Percentiles rank a stretch among this genome's conserved stretches.
These are phyloP conservation scores for Hiodon alosoides DNA, from an alignment of 2,113 vertebrate species.

Conservation along the genomic window DNA sequence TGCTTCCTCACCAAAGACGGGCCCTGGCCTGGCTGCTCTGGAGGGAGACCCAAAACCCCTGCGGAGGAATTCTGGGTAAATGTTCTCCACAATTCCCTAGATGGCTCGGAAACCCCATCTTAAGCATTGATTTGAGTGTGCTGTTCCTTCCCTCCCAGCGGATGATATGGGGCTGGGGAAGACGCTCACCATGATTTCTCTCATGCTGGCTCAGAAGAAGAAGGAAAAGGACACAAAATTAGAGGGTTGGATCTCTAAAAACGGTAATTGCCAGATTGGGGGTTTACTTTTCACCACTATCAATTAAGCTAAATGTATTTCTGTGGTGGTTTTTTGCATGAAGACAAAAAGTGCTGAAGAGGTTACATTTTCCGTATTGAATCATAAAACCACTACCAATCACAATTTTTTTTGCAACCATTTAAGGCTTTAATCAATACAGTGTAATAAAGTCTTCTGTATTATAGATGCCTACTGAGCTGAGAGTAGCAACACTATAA, in stretches of 20 bases:
- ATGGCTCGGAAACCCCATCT: neutral
- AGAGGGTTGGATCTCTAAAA: slow-evolving; percentile 72
- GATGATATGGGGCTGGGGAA: slow-evolving; percentile 98
- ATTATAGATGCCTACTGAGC: too few species aligned
- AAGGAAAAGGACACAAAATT: slow-evolving; percentile 45
- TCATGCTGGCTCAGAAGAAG: slow-evolving; percentile 74
- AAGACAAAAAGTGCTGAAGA: too few species aligned
- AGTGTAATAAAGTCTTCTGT: too few species aligned
- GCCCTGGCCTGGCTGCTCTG: slow-evolving; percentile 86
- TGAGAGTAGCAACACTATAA: too few species aligned
- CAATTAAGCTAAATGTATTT: too few species aligned
- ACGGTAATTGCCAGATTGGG: slow-evolving; percentile 55
- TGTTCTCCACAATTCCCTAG: neutral
- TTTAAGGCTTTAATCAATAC: too few species aligned
- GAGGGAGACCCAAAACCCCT: slow-evolving; percentile 85
- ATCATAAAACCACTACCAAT: too few species aligned
- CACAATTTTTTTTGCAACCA: too few species aligned
- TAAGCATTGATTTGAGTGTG: neutral
- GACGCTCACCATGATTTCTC: slow-evolving; percentile 87
- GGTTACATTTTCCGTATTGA: too few species aligned
- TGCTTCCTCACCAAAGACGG: slow-evolving; percentile 83
- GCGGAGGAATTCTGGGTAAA: slow-evolving; percentile 90
- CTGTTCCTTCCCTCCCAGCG: slow-evolving; percentile 56
- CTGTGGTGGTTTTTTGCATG: too few species aligned
- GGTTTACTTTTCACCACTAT: too few species aligned